Conservation (phyloP, 2,888 invertebrate species). For the Mythimna albipuncta region DNA sequence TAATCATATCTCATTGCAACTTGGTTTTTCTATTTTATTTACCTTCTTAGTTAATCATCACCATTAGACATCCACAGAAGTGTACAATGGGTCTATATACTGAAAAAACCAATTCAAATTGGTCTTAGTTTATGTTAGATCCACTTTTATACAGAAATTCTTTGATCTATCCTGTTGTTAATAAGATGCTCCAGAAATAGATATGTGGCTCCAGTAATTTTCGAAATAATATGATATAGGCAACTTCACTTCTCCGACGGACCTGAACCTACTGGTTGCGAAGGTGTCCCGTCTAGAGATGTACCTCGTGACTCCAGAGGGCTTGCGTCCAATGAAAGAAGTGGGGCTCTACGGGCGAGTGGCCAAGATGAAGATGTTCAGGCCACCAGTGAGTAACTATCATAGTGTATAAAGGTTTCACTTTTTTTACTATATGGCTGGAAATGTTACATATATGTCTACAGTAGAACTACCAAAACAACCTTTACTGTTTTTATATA, state of each 20-base stretch:
- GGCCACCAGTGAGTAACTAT: slow-evolving; percentile 93
- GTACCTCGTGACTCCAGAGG: slow-evolving; percentile 98
- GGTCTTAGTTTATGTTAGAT: neutral
- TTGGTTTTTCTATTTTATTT: neutral
- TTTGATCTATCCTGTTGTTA: neutral
- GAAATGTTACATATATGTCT: neutral
- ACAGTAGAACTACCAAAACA: too few species aligned
- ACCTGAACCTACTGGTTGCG: slow-evolving; percentile 98
- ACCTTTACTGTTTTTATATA: too few species aligned
- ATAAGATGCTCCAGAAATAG: too few species aligned
- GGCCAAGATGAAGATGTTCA: slow-evolving; percentile 97
- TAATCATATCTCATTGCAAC: neutral
- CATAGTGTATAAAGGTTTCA: slow-evolving; percentile 5
- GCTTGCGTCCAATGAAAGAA: slow-evolving; percentile 98
- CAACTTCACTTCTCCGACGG: slow-evolving; percentile 98
- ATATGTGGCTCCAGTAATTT: neutral
- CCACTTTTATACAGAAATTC: neutral
- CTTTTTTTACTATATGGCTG: neutral
- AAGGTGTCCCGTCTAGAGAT: slow-evolving; percentile 98
- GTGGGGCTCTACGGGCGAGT: slow-evolving; percentile 98
- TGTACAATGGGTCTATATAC: neutral
- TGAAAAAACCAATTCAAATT: neutral
- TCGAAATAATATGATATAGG: slow-evolving; percentile 89
- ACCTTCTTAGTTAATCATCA: neutral
- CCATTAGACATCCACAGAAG: too few species aligned